Evolutionary conservation across 1,140 invertebrate genomes (phyloP), one percentile per base, ranked within the genome.

Genomic region (Tetragonula clypearis): DNA sequence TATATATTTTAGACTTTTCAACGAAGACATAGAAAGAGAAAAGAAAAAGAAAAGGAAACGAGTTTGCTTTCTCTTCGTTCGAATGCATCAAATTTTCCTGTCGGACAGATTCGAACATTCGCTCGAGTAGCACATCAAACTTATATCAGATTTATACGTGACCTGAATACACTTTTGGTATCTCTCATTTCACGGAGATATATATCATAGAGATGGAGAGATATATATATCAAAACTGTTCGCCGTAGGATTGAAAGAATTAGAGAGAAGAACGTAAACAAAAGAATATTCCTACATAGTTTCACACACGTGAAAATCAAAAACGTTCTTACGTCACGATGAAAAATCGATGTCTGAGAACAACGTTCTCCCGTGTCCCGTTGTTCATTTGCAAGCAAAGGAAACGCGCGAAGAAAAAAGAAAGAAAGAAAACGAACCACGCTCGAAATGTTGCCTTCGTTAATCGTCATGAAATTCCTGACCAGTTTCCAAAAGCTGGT

Each of bases 401-500:
- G 66, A 17, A 68, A 17, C 26, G 66, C 66, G 66, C 35, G 17
- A 17, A 15, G 35, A 23, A 21, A 41, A 41, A 6, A 41, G 6
- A 6, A 41, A 41, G 3, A 41, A 41, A 41, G 6, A 8, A 49
- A 49, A 49, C 0, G 41, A 30, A 68, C 30, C 60, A n/a, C 60
- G 60, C n/a, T 62, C 60, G n/a, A 30, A 30, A n/a, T 12, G 60
- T 62, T 62, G 60, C n/a, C 60, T 62, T 23, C 23, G 23, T 62
- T 9, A 11, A 12, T 62, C 60, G 60, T 62, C 60, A 62, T 65
- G n/a, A 65, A 65, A 71, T 73, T 82, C 26, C 68, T 55, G 86
- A 88, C 87, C 76, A 87, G 82, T 88, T 88, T 72, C 77, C 69
- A 88, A 88, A 88, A 88, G 86, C 79, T 76, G 69, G 77, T 84